Evolutionary conservation across 1,140 invertebrate species (phyloP), one percentile per base, ranked within the genome.

Genomic region (Rhopalosiphum maidis): DNA sequence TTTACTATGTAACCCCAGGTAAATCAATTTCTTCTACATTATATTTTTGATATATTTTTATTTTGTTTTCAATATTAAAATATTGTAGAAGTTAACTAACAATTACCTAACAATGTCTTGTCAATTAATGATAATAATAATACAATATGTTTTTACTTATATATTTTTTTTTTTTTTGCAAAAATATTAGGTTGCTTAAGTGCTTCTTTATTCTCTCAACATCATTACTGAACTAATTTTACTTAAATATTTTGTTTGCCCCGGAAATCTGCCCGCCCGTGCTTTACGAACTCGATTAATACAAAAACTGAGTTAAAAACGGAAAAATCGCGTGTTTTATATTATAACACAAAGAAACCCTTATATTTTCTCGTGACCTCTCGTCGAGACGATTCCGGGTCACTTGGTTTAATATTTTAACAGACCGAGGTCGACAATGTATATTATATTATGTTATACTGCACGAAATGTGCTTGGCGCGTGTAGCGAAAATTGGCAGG

Each of bases 361-460:
- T 77, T 68, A 68, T 68, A n/a, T 77, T 77, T 77, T 51, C 18
- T 15, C 60, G 30, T 77, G 60, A 77, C 60, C 60, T 77, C 60
- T 51, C 30, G 30, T n/a, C 15, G n/a, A 77, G 60, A n/a, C 60
- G 30, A 77, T 77, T 77, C 60, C 60, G 30, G 60, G 60, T 77
- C 60, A 77, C 4, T 77, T n/a, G 60, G 60, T n/a, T 77, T 77
- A 77, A 77, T 77, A 77, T 77, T 77, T 77, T 77, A 77, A n/a
- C 60, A 77, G 30, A 77, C 60, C 60, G n/a, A 77, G 60, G 60
- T 77, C 60, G 60, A 77, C 4, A n/a, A 15, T 77, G 30, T 77
- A 77, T 77, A n/a, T 77, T 77, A n/a, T 68, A 77, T 77, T 77
- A 77, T 77, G 60, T 77, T 77, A 77, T 77, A 77, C 30, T 18